phyloP scores from a whole-genome alignment of 2,888 invertebrate genomes.

The Phlogophora meticulosa region DNA sequence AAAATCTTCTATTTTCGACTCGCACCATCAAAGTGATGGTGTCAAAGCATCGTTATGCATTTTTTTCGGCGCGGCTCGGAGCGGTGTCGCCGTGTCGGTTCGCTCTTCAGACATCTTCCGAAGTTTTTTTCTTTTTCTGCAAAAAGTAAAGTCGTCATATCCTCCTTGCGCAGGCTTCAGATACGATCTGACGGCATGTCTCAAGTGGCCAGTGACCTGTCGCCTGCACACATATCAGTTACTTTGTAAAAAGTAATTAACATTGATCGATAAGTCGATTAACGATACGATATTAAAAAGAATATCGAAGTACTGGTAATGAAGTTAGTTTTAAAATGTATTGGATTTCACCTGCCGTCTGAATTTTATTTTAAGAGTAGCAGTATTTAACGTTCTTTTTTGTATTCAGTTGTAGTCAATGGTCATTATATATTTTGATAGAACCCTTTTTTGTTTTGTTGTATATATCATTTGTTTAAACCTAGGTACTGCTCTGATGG shows the following conservation, averaged over 20 bases:
- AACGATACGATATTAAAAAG: constrained; percentile 40
- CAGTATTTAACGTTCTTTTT: constrained; percentile 32
- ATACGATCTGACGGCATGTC: constrained; percentile 81
- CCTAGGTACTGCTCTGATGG: not conserved
- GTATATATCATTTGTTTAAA: not conserved
- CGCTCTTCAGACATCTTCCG: constrained; percentile 85
- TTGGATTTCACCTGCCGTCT: constrained; percentile 40
- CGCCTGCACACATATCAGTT: constrained; percentile 68
- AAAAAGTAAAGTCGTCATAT: constrained; percentile 86
- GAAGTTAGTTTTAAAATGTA: constrained; percentile 59
- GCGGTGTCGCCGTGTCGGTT: constrained; percentile 68
- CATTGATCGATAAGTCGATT: constrained; percentile 65
- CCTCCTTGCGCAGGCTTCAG: constrained; percentile 75
- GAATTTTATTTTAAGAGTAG: constrained; percentile 32
- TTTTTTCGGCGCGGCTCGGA: constrained; percentile 79
- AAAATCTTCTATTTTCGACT: constrained; percentile 68
- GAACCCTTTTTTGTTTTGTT: constrained; percentile 3
- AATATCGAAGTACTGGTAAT: constrained; percentile 43
- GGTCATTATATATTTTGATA: constrained; percentile 15
- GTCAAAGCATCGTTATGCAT: constrained; percentile 78
- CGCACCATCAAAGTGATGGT: constrained; percentile 72
- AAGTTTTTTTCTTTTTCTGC: constrained; percentile 72
- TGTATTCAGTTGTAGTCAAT: constrained; percentile 9
- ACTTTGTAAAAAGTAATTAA: constrained; percentile 66
- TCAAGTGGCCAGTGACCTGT: constrained; percentile 82